phyloP scores from a whole-genome alignment of 2,113 vertebrate species.

The Tupaia chinensis region DNA sequence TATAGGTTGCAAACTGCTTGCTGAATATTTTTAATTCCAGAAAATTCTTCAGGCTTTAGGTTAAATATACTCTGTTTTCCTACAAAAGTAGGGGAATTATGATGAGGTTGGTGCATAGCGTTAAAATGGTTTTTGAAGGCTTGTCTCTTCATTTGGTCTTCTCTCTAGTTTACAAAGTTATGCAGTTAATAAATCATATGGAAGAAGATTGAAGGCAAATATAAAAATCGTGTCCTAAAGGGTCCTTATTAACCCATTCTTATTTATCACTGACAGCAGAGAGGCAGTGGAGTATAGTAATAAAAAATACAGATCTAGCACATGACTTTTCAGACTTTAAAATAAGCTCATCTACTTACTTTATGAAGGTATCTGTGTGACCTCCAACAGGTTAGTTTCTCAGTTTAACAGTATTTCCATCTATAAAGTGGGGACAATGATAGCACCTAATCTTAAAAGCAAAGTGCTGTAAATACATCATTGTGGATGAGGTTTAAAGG shows the following conservation, averaged over 20 bases:
- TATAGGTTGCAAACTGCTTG: not conserved
- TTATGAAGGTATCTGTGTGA: not conserved
- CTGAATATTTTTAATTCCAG: constrained; percentile 12
- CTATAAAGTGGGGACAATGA: not conserved
- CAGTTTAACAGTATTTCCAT: not conserved
- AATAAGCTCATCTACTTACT: not conserved
- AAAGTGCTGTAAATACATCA: not conserved
- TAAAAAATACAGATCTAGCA: not conserved
- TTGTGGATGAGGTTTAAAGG: not conserved
- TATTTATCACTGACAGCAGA: not conserved
- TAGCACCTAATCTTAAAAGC: not conserved
- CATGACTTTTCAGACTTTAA: not conserved
- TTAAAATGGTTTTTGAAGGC: not conserved
- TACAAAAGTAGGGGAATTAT: not conserved
- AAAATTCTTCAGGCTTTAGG: not conserved
- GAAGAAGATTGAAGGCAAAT: not conserved
- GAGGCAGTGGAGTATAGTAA: not conserved
- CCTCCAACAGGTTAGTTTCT: not conserved
- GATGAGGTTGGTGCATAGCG: not conserved
- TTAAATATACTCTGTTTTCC: not conserved
- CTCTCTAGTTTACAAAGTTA: constrained; percentile 1
- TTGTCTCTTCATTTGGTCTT: not conserved
- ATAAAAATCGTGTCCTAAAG: not conserved
- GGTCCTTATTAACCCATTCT: not conserved
- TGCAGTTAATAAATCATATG: not conserved